These are phyloP conservation scores for Myiozetetes cayanensis DNA, from an alignment of 2,113 vertebrate species.

Conservation along the genomic window DNA sequence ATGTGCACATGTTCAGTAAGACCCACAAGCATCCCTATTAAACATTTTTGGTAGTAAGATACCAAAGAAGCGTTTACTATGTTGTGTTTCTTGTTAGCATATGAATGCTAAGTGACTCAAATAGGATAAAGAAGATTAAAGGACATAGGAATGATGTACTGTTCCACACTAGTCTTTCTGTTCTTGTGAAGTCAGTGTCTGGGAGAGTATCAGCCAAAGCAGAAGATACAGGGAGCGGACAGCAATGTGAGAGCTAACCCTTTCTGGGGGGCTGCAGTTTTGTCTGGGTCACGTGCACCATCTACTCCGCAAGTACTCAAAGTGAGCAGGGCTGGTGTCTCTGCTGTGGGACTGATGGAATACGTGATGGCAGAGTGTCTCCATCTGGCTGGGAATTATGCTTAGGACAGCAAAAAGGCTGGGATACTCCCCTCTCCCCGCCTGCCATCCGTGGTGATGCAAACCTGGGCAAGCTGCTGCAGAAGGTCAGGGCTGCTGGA, in stretches of 20 bases:
- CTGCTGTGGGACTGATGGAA: accelerated
- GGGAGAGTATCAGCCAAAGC: not conserved
- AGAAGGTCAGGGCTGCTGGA: not conserved
- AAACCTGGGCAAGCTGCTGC: not conserved
- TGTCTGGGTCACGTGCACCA: not conserved
- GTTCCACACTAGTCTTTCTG: not conserved
- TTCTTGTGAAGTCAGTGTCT: not conserved
- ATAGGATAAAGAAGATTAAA: not conserved
- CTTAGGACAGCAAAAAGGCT: not conserved
- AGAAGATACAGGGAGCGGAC: not conserved
- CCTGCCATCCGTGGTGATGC: not conserved
- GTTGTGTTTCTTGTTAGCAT: not conserved
- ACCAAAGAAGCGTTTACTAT: not conserved
- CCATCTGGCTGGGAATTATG: not conserved
- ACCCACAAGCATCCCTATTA: not conserved
- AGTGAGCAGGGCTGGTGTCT: not conserved
- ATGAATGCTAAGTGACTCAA: not conserved
- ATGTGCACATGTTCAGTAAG: accelerated
- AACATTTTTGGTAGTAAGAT: not conserved
- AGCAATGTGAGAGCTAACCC: not conserved
- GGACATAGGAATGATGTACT: not conserved
- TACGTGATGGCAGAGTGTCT: not conserved
- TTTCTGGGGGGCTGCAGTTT: not conserved
- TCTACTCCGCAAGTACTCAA: not conserved
- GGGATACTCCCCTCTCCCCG: accelerated